Evolutionary conservation across 2,888 invertebrate genomes (phyloP).

Genomic region (Andrena hattorfiana): DNA sequence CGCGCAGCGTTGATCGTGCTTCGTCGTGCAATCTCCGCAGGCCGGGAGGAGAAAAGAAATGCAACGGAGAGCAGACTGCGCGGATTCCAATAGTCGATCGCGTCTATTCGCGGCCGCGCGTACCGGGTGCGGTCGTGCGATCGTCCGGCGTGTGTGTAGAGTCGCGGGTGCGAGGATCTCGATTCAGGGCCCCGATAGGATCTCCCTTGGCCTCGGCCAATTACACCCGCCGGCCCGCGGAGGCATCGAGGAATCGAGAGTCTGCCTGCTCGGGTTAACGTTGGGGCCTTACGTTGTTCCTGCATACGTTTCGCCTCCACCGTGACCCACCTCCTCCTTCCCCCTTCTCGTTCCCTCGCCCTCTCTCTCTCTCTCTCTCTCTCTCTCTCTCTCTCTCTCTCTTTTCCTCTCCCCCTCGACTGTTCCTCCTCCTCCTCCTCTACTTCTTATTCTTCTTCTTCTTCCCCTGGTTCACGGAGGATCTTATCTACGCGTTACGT

Average conservation of each 20-base stretch:
- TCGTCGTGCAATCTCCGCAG: too few species aligned
- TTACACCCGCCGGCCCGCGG: conserved; percentile 79
- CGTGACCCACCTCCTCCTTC: conserved; percentile 56
- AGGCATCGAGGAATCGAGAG: conserved; percentile 60
- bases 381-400: conserved; percentile 4
- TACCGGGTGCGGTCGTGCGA: conserved; percentile 64
- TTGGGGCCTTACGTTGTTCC: conserved; percentile 67
- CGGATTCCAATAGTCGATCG: conserved; percentile 34
- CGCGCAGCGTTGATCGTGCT: too few species aligned
- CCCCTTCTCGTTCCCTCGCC: not conserved
- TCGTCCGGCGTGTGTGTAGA: conserved; percentile 56
- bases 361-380: not conserved
- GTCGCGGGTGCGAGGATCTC: conserved; percentile 80
- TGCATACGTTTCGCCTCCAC: conserved; percentile 73
- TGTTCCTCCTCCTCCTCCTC: not conserved
- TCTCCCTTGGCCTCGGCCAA: conserved; percentile 79
- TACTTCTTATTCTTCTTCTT: conserved; percentile 1
- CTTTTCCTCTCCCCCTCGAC: conserved; percentile 6
- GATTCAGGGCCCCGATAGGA: conserved; percentile 80
- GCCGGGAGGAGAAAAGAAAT: too few species aligned
- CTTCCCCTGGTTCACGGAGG: conserved; percentile 52
- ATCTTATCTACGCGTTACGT: conserved; percentile 79
- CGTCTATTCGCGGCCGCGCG: conserved; percentile 56
- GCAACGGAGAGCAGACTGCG: not conserved
- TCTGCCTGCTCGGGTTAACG: conserved; percentile 64